These are phyloP conservation scores for Orthonyx spaldingii DNA, from an alignment of 2,113 vertebrate genomes.

Conservation along the genomic window DNA sequence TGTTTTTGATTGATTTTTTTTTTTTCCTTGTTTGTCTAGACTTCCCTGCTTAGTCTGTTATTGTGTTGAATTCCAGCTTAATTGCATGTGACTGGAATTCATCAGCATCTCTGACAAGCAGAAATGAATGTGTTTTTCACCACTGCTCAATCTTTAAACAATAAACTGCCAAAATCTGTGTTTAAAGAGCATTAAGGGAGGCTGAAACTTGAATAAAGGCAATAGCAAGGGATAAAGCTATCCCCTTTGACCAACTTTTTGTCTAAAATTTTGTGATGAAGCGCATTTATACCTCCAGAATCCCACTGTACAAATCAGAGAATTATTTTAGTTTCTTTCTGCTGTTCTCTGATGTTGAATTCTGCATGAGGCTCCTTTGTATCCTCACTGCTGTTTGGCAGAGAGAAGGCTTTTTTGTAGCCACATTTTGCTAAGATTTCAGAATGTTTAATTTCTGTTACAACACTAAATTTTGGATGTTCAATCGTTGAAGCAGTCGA, in stretches of 20 bases:
- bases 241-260: background rate
- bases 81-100: slow-evolving; percentile 52
- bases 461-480: background rate
- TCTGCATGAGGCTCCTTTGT: background rate
- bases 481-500: background rate
- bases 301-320: background rate
- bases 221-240: background rate
- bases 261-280: background rate
- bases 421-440: background rate
- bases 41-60: slow-evolving; percentile 49
- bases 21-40: slow-evolving; percentile 45
- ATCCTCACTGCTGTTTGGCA: background rate
- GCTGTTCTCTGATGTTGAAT: background rate
- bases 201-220: background rate
- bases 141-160: slow-evolving; percentile 17
- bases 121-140: slow-evolving; percentile 53
- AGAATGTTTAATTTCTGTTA: background rate
- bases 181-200: background rate
- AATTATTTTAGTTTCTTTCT: background rate
- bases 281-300: background rate
- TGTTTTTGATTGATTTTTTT: background rate
- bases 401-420: background rate
- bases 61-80: slow-evolving; percentile 54
- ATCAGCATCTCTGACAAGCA: slow-evolving; percentile 10
- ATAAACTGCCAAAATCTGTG: background rate